Base-by-base conservation (phyloP, 1,140 invertebrate species). In the Idris sp. region DNA sequence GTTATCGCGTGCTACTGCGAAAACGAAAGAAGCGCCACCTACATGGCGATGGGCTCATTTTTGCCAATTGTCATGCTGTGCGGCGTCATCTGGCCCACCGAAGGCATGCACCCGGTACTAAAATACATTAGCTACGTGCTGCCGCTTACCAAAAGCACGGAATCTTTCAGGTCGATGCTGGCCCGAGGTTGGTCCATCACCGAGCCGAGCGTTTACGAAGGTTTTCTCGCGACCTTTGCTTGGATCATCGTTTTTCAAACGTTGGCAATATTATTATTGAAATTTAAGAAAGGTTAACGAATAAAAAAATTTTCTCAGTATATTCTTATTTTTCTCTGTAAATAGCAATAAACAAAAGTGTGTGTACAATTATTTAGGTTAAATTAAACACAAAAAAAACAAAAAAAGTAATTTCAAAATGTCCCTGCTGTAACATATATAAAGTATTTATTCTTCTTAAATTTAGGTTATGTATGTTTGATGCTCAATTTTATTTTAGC, bases 121-220 rank as follows among this genome's bases (percentile, higher is more conserved):
- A 91, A 91, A 83, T 93, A 92, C 79, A 89, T 97, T 22, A 94
- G 94, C 48, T 92, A 91, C 41, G 86, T 94, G 18, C 87, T 98
- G 4, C 97, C 97, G 0, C 88, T 98, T 11, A 98, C 97, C 0
- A 93, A 96, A 80, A 95, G 96, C 4, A 97, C 96, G n/a, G 96
- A 98, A 79, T 94, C 95, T 0, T 89, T 98, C 72, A 89, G 97
- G 16, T 92, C 92, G 10, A 94, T 98, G 79, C 84, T 98, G 8
- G 94, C 96, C 13, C 89, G 95, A 67, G 97, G 96, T 0, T 98
- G 96, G 96, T 84, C 88, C 1, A 92, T 98, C 3, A 80, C 87
- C 0, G 89, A 93, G 40, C 91, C 93, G 0, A 89, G 90, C 0
- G 96, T 98, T 0, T 97, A 96, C 87, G 89, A 91, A 22, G 97